Base-by-base conservation (phyloP, 2,113 vertebrate species). In the Labrus mixtus region DNA sequence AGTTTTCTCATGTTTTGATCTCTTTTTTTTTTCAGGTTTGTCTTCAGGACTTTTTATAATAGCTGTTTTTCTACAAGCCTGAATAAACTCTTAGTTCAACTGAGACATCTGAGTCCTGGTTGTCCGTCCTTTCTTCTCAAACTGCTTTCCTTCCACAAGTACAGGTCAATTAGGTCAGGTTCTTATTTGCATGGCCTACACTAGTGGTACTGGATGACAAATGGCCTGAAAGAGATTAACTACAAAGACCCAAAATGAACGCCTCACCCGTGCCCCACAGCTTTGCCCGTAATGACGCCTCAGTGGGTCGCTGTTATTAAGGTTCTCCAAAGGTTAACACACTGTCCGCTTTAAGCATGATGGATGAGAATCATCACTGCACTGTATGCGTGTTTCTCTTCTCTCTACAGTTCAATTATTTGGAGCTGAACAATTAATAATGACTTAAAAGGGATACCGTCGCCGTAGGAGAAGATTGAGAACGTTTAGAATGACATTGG, bases 231-330 rank as follows among this genome's bases (percentile, higher is more conserved):
- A 37, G 29, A 55, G 33, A 4, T 33, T 65, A 16, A 51, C n/a
- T n/a, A 16, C 13, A 7, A 10, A 19, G 6, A 68, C 57, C 73
- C 43, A 16, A 53, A 53, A 68, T 46, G 61, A 62, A 68, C 33
- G 25, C 58, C 37, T 79, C 58, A 75, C 69, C 70, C 71, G 22
- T 50, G 36, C 37, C 61, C 53, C 46, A 25, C 22, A 50, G 50
- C 46, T 17, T 7, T 2, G 9, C 37, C 65, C 55, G 20, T 78
- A 86, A 86, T 79, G 48, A 79, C 20, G 57, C 61, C 80, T 66
- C 83, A 64, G 2, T 20, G 76, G 67, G 76, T 56, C 37, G 68
- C 16, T 33, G 45, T 57, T 50, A 64, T 59, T 7, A 60, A 50
- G 10, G 11, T 20, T 50, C 55, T 73, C 48, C 33, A 62, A 10